A percentile compares a stretch with the other conserved stretches of the same genome.
These are phyloP conservation scores for Idaea dimidiata DNA, from an alignment of 2,888 invertebrate species.

Conservation along the genomic window DNA sequence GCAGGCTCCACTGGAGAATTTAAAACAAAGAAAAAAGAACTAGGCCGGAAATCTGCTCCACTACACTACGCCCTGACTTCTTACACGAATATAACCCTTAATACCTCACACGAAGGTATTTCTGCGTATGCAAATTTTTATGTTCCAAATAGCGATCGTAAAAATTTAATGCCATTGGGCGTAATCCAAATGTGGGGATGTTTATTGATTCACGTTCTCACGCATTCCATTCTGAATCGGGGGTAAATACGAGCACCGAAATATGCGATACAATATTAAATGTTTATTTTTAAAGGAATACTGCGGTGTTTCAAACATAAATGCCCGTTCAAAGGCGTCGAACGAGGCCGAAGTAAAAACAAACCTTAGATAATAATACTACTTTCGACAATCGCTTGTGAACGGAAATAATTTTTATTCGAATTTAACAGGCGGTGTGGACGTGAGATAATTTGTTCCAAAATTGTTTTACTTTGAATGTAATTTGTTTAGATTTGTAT, in stretches of 20 bases:
- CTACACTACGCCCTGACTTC: not conserved
- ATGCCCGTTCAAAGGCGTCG: not conserved
- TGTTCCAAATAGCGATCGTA: conserved; percentile 12
- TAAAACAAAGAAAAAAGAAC: conserved; percentile 24
- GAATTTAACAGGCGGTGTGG: not conserved
- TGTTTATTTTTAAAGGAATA: conserved; percentile 1
- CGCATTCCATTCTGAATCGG: not conserved
- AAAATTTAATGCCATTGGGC: conserved; percentile 14
- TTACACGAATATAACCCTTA: conserved; percentile 9
- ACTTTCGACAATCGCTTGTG: not conserved
- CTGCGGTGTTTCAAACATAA: not conserved
- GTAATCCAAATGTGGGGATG: conserved; percentile 12
- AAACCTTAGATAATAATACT: not conserved
- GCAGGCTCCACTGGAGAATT: conserved; percentile 21
- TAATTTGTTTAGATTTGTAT: not conserved
- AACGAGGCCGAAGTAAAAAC: not conserved
- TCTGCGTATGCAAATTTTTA: conserved; percentile 10
- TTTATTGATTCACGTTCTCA: conserved; percentile 5
- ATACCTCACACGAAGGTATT: conserved; percentile 6
- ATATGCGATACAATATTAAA: not conserved
- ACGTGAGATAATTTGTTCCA: not conserved
- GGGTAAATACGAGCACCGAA: conserved; percentile 1
- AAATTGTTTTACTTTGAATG: not conserved
- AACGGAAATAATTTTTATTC: not conserved
- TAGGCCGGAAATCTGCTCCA: conserved; percentile 8